These are phyloP conservation scores for Austrolebias charrua DNA, from an alignment of 2,797 vertebrate species.

Conservation along the genomic window DNA sequence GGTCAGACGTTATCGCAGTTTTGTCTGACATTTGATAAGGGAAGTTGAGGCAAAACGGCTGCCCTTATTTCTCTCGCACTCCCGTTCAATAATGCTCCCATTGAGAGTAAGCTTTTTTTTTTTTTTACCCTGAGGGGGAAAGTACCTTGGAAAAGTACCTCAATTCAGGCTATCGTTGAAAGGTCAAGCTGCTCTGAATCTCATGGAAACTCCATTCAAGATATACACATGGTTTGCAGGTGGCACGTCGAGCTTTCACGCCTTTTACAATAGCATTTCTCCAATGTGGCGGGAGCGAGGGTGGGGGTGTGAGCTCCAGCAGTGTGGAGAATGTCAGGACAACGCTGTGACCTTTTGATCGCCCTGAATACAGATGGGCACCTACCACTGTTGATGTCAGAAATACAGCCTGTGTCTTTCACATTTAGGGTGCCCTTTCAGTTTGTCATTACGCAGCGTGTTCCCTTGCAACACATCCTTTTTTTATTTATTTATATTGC, in stretches of 20 bases:
- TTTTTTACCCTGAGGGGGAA: conserved; percentile 64
- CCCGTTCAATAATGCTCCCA: conserved; percentile 59
- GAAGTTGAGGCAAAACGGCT: conserved; percentile 46
- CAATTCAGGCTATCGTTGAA: conserved; percentile 67
- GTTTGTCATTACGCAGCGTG: conserved; percentile 22
- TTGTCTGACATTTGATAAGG: conserved; percentile 54
- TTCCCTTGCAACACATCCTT: conserved; percentile 9
- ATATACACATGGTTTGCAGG: conserved; percentile 38
- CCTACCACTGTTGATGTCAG: conserved; percentile 48
- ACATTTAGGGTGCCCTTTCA: conserved; percentile 60
- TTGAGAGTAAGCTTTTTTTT: conserved; percentile 29
- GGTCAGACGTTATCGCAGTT: conserved; percentile 47
- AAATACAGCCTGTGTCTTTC: conserved; percentile 55
- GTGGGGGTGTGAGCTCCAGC: conserved; percentile 41
- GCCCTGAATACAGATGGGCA: conserved; percentile 64
- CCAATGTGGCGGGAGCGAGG: not conserved
- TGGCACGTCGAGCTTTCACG: conserved; percentile 31
- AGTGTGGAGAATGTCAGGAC: conserved; percentile 72
- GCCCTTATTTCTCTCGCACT: conserved; percentile 27
- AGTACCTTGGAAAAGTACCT: conserved; percentile 67
- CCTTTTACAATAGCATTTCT: conserved; percentile 65
- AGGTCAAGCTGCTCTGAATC: conserved; percentile 69
- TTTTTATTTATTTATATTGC: conserved; percentile 3
- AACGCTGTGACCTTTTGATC: conserved; percentile 72
- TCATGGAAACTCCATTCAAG: conserved; percentile 64